phyloP scores from a whole-genome alignment of 2,888 invertebrate species.

The Orthonychiurus folsomi region DNA sequence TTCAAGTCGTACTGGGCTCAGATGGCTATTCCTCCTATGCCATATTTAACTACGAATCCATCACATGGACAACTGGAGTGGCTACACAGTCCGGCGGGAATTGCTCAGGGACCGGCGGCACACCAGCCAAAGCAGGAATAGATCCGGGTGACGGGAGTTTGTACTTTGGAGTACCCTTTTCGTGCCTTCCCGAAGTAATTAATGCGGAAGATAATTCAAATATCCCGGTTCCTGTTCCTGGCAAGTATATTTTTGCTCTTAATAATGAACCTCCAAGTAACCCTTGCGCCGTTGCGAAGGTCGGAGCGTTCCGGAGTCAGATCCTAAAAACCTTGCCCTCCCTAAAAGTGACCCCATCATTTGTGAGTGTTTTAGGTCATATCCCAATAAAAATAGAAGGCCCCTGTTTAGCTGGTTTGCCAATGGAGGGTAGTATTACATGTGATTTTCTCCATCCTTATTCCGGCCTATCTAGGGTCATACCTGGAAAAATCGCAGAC shows the following conservation, averaged over 20 bases:
- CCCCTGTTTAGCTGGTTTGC: too few relatives aligned
- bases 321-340: too few relatives aligned
- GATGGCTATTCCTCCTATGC: constrained; percentile 26
- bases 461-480: too few relatives aligned
- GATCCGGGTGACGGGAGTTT: constrained; percentile 23
- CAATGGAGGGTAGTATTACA: too few relatives aligned
- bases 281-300: too few relatives aligned
- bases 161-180: constrained; percentile 16
- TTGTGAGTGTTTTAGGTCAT: too few relatives aligned
- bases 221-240: constrained; percentile 19
- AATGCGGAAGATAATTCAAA: constrained; percentile 18
- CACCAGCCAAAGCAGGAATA: constrained; percentile 29
- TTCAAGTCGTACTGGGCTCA: constrained; percentile 19
- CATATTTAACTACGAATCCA: constrained; percentile 23
- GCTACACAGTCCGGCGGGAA: constrained; percentile 4
- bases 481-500: too few relatives aligned
- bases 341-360: too few relatives aligned
- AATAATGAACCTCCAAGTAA: too few relatives aligned
- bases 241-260: constrained; percentile 29
- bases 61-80: constrained; percentile 9
- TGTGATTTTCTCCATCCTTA: too few relatives aligned
- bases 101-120: constrained; percentile 21
- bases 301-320: too few relatives aligned
- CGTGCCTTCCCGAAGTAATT: constrained; percentile 16
- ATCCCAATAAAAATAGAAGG: too few relatives aligned